phyloP scores from a whole-genome alignment of 2,113 vertebrate genomes.

The Vimba vimba region DNA sequence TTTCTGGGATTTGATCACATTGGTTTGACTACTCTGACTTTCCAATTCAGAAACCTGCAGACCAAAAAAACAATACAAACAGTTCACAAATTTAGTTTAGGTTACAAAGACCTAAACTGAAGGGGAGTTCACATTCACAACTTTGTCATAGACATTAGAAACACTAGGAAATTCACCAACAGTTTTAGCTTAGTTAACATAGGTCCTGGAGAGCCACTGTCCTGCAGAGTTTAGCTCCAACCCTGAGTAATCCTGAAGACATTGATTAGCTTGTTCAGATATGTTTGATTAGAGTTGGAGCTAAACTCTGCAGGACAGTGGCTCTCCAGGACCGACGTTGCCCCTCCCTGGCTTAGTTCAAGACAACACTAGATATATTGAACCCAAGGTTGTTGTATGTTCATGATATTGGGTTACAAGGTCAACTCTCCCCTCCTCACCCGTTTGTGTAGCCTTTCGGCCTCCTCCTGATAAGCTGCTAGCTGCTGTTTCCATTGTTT shows the following conservation, averaged over 20 bases:
- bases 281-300: no score
- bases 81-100: background rate
- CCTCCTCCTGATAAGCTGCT: slow-evolving; percentile 96
- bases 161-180: background rate
- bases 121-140: background rate
- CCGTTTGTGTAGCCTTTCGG: slow-evolving; percentile 95
- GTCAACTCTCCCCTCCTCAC: slow-evolving; percentile 70
- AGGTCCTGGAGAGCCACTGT: no score
- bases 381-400: background rate
- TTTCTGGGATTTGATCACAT: slow-evolving; percentile 96
- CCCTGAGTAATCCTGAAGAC: no score
- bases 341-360: background rate
- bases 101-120: background rate
- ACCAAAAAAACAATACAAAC: slow-evolving; percentile 49
- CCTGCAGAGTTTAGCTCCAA: no score
- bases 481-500: slow-evolving; percentile 99
- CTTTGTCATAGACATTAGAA: background rate
- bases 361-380: background rate
- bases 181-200: background rate
- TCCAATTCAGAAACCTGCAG: slow-evolving; percentile 95
- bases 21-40: slow-evolving; percentile 94
- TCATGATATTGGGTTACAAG: background rate
- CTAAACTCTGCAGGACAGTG: no score
- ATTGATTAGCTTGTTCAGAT: no score
- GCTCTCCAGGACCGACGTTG: no score